A percentile compares a stretch with the other conserved stretches of the same genome.
Conservation (phyloP, 2,113 vertebrate species). For the Aegypius monachus region DNA sequence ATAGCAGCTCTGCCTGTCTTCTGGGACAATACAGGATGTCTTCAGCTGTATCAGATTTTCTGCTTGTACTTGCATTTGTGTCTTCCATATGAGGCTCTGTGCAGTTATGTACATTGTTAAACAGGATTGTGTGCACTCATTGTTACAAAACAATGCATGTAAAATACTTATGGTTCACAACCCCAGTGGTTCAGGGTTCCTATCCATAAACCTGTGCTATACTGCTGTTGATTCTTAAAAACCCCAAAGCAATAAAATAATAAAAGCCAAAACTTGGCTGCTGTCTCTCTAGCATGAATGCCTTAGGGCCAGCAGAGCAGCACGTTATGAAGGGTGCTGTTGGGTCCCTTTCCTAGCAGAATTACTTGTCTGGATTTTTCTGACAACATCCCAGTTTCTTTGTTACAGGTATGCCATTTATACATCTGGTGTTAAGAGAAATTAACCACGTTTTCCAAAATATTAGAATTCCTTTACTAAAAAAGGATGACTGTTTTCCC, state of each 20-base stretch:
- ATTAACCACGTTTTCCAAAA: not conserved
- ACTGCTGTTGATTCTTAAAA: not conserved
- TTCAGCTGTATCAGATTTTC: not conserved
- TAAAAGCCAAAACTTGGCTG: not conserved
- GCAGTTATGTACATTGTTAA: not conserved
- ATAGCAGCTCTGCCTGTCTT: not conserved
- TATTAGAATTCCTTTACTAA: not conserved
- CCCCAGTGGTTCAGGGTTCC: not conserved
- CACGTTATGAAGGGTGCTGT: not conserved
- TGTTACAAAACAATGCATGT: not conserved
- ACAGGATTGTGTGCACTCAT: not conserved
- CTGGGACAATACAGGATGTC: not conserved
- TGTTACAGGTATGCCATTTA: not conserved
- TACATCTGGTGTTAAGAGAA: not conserved
- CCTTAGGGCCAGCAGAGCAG: not conserved
- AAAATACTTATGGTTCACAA: not conserved
- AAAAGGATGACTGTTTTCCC: not conserved
- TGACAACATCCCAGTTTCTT: not conserved
- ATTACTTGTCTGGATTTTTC: not conserved
- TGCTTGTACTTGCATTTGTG: not conserved
- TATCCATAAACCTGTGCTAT: not conserved
- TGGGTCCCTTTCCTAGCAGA: not conserved
- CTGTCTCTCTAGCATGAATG: not conserved
- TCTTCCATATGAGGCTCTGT: not conserved
- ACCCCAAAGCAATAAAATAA: not conserved